Conservation (phyloP, 2,797 vertebrate genomes). For the Notoglanidium macrostoma region DNA sequence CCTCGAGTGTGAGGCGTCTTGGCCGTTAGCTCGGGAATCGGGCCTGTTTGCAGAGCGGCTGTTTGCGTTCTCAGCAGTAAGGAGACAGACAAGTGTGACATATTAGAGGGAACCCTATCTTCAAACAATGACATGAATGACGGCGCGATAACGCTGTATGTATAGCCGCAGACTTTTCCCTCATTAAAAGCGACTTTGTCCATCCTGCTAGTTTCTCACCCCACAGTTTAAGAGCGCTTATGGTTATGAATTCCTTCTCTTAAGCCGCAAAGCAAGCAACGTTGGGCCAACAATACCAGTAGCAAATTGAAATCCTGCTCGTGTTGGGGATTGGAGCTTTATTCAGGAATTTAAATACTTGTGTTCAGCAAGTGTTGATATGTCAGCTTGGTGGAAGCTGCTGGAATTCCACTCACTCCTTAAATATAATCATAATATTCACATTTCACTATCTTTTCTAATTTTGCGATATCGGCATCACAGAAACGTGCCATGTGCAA, state of each 20-base stretch:
- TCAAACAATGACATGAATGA: slow-evolving; percentile 69
- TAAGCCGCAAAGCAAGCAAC: slow-evolving; percentile 73
- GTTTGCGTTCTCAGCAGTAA: slow-evolving; percentile 54
- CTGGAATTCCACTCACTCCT: not conserved
- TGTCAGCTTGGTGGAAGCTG: slow-evolving; percentile 20
- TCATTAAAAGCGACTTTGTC: slow-evolving; percentile 68
- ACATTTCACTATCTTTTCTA: not conserved
- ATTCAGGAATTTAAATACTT: slow-evolving; percentile 66
- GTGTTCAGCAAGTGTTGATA: slow-evolving; percentile 26
- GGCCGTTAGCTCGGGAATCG: slow-evolving; percentile 67
- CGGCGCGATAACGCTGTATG: slow-evolving; percentile 63
- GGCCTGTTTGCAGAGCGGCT: slow-evolving; percentile 65
- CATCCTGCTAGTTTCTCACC: slow-evolving; percentile 37
- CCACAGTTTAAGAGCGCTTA: slow-evolving; percentile 46
- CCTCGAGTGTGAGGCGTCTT: slow-evolving; percentile 63
- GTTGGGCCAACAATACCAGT: slow-evolving; percentile 75
- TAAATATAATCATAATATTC: not conserved
- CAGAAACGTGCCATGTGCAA: not conserved
- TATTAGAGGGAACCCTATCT: slow-evolving; percentile 52
- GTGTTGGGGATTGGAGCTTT: slow-evolving; percentile 61
- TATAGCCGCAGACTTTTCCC: slow-evolving; percentile 58
- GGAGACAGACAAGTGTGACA: slow-evolving; percentile 51
- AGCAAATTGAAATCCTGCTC: slow-evolving; percentile 70
- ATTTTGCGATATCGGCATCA: not conserved
- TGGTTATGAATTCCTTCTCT: slow-evolving; percentile 55